Evolutionary conservation across 1,140 invertebrate genomes (phyloP), one percentile per base, ranked within the genome.

Genomic region (Drosophila varians): DNA sequence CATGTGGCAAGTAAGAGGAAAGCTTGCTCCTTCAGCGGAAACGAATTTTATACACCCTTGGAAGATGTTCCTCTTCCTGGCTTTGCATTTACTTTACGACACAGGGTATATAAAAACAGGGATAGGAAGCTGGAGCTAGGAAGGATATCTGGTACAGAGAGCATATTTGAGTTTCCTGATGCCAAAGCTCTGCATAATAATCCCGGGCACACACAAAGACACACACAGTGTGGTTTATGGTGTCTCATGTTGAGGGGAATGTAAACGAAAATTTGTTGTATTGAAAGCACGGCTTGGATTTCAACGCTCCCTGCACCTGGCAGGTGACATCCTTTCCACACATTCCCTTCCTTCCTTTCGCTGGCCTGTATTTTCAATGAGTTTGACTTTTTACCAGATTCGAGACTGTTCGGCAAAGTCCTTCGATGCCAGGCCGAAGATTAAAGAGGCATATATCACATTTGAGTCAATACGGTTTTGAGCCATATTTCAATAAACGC

Each of bases 401-500:
- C 19, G 42, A 56, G 46, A 53, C 46, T 66, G 26, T 52, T 65
- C 21, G 28, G 36, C 19, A 6, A 38, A 12, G 57, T 14, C 51
- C 40, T 58, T 14, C 8, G 18, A 5, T 48, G 9, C 5, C n/a
- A 6, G 11, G 9, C 12, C 28, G 31, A 51, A 65, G 62, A 52
- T 68, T 66, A 68, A 66, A 68, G 64, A 38, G 16, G 8, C 34
- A 28, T 23, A 56, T 60, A 75, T 68, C 62, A 49, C 36, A 60
- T 54, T 68, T 66, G 61, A 66, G 64, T 68, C 64, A 49, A 52
- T 53, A 62, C 48, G 28, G 26, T 42, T 65, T n/a, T 51, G 52
- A 51, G 53, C 45, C 70, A 78, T 61, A 61, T 80, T 76, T 75
- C 72, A 80, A 80, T 80, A 75, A 80, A 70, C 43, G 75, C 51